These are phyloP conservation scores for Scolopax rusticola DNA, from an alignment of 2,797 vertebrate species.

Conservation along the genomic window DNA sequence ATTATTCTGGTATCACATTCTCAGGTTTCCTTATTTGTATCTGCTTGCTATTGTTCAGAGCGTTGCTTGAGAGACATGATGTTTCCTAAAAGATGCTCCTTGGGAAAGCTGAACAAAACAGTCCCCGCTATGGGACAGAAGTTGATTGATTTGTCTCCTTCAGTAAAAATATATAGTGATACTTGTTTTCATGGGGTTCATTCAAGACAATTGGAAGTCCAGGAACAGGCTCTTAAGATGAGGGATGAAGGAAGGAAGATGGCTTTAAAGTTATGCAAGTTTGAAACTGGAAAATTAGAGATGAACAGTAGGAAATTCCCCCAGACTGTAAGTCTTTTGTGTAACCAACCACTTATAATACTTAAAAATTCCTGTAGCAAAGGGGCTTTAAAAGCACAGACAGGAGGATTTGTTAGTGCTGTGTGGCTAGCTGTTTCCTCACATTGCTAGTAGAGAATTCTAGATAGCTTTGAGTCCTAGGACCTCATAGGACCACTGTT, in stretches of 20 bases:
- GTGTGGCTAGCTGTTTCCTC: background rate
- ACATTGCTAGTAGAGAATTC: background rate
- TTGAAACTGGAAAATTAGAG: background rate
- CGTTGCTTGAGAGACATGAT: background rate
- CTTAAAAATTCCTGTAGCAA: background rate
- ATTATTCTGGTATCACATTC: background rate
- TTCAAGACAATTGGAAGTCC: background rate
- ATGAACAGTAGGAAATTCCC: background rate
- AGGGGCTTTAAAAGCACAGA: background rate
- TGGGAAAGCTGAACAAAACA: background rate
- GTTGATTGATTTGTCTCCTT: background rate
- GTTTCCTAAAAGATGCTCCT: background rate
- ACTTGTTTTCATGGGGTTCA: background rate
- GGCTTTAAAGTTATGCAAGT: background rate
- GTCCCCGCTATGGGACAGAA: background rate
- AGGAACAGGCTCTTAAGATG: background rate
- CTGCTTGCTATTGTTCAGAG: background rate
- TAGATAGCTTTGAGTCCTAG: background rate
- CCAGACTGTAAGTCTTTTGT: background rate
- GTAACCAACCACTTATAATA: background rate
- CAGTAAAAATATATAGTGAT: background rate
- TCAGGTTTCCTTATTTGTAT: background rate
- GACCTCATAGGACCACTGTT: background rate
- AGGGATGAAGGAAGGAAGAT: background rate
- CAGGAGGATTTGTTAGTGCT: background rate